phyloP scores from a whole-genome alignment of 2,113 vertebrate genomes.

The Odontesthes bonariensis region DNA sequence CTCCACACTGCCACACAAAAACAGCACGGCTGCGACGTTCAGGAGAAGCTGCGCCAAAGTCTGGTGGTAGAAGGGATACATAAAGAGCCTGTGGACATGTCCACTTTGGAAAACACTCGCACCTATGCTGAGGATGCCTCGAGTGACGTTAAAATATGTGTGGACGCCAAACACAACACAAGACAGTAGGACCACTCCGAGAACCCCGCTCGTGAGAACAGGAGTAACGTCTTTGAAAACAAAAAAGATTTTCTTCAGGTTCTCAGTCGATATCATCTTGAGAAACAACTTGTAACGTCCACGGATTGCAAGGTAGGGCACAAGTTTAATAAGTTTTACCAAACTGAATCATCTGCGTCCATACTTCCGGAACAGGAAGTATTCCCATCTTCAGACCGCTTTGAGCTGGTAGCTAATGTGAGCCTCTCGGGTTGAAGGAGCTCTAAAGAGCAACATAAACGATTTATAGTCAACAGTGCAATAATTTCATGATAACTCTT shows the following conservation, averaged over 20 bases:
- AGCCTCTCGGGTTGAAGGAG: not conserved
- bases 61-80: constrained; percentile 62
- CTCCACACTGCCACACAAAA: constrained; percentile 68
- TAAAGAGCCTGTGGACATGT: constrained; percentile 59
- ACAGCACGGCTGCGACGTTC: constrained; percentile 45
- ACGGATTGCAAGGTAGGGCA: too few species aligned
- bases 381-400: not conserved
- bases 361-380: constrained; percentile 25
- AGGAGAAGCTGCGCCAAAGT: constrained; percentile 60
- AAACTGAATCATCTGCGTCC: not conserved
- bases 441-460: not conserved
- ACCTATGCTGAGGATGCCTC: constrained; percentile 57
- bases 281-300: not conserved
- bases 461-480: not conserved
- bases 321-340: not conserved
- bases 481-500: not conserved
- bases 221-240: constrained; percentile 45
- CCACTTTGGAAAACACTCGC: constrained; percentile 55
- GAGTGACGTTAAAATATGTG: constrained; percentile 24
- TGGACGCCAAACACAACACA: constrained; percentile 56
- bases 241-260: constrained; percentile 11
- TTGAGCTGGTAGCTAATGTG: not conserved
- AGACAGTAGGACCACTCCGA: constrained; percentile 35
- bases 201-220: constrained; percentile 50
- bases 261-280: constrained; percentile 3